phyloP scores from a whole-genome alignment of 2,113 vertebrate genomes.

The Setophaga petechia region DNA sequence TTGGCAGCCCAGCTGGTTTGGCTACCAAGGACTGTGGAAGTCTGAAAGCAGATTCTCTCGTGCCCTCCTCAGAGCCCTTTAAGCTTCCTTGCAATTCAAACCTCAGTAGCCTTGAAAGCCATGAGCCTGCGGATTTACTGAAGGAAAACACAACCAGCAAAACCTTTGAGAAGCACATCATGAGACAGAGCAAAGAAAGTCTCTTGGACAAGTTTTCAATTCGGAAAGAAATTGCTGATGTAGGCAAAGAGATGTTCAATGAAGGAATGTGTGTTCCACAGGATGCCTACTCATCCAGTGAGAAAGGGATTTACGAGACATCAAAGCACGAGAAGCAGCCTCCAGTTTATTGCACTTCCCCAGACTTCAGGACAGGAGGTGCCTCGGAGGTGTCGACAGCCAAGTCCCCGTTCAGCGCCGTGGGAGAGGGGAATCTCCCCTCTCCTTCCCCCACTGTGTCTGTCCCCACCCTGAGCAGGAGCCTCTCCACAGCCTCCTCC shows the following conservation, averaged over 20 bases:
- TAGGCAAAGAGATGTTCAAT: conserved; percentile 70
- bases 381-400: conserved; percentile 76
- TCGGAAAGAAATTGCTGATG: conserved; percentile 72
- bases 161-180: conserved; percentile 73
- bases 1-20: conserved; percentile 36
- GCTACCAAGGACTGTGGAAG: conserved; percentile 68
- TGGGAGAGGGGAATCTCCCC: conserved; percentile 78
- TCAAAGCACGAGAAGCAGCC: conserved; percentile 77
- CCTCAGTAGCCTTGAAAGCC: conserved; percentile 63
- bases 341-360: conserved; percentile 80
- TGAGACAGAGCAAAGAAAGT: conserved; percentile 74
- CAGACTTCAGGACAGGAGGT: conserved; percentile 79
- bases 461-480: conserved; percentile 73
- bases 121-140: conserved; percentile 60
- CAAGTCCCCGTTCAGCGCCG: conserved; percentile 77
- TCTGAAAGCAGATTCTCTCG: conserved; percentile 66
- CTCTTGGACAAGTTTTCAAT: conserved; percentile 74
- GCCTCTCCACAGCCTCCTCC: conserved; percentile 62
- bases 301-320: conserved; percentile 72
- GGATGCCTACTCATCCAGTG: conserved; percentile 62
- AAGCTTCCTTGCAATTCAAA: conserved; percentile 69
- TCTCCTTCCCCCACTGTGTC: conserved; percentile 77
- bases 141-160: conserved; percentile 69
- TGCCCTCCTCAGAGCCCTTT: conserved; percentile 66
- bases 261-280: conserved; percentile 68